Percentiles rank a stretch among this genome's conserved stretches.
Evolutionary conservation across 2,797 vertebrate genomes (phyloP).

Genomic region (Eospalax fontanierii): DNA sequence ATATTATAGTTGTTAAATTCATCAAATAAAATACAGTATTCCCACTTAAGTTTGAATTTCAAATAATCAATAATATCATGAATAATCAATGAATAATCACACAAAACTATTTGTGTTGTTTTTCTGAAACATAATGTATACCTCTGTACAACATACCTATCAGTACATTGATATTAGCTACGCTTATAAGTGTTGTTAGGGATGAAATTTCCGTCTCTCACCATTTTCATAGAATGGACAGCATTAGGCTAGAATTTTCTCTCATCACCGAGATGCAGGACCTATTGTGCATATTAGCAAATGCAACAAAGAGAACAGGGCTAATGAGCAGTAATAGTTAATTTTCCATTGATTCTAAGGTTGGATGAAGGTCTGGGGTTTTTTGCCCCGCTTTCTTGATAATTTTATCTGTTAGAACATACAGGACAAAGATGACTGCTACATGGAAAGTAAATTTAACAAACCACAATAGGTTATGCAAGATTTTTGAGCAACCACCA

Average conservation of each 20-base stretch:
- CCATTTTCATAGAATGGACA: background rate
- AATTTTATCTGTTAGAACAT: slow-evolving; percentile 56
- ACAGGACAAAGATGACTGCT: slow-evolving; percentile 64
- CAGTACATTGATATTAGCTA: background rate
- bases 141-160: background rate
- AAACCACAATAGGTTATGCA: slow-evolving; percentile 68
- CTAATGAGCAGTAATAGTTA: background rate
- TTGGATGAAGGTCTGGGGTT: slow-evolving; percentile 33
- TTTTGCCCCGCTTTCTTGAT: slow-evolving; percentile 36
- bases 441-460: slow-evolving; percentile 69
- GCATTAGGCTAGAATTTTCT: background rate
- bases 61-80: slow-evolving; percentile 15
- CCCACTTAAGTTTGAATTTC: slow-evolving; percentile 58
- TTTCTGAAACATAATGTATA: slow-evolving; percentile 5
- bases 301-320: background rate
- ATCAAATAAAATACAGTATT: slow-evolving; percentile 46
- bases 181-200: background rate
- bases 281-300: background rate
- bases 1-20: slow-evolving; percentile 39
- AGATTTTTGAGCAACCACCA: slow-evolving; percentile 69
- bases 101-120: slow-evolving; percentile 11
- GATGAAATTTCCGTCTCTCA: background rate
- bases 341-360: background rate
- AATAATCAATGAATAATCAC: background rate
- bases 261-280: background rate